A percentile compares a stretch with the other conserved stretches of the same genome.
These are phyloP conservation scores for Chloroceryle aenea DNA, from an alignment of 2,113 vertebrate species.

Conservation along the genomic window DNA sequence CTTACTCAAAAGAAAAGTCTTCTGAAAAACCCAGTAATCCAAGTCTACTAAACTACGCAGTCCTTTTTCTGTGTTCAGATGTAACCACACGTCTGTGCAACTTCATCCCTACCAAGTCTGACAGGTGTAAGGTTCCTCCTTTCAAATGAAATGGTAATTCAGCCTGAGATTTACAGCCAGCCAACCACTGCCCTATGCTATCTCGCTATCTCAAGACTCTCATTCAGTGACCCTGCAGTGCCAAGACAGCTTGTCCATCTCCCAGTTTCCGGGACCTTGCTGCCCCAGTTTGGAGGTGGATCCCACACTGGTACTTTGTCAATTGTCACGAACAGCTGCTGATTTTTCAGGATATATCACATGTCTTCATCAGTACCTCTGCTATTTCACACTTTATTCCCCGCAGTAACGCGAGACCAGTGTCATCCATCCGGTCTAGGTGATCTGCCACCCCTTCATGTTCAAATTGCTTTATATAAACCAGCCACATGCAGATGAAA, in stretches of 20 bases:
- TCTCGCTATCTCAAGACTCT: neutral
- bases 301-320: neutral
- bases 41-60: neutral
- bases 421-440: slow-evolving; percentile 32
- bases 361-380: neutral
- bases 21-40: neutral
- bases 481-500: neutral
- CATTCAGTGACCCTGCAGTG: neutral
- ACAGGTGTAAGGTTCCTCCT: neutral
- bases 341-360: slow-evolving; percentile 25
- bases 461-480: neutral
- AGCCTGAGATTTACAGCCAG: fast-evolving
- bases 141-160: neutral
- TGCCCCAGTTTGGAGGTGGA: neutral
- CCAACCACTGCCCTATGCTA: fast-evolving
- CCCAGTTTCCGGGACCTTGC: neutral
- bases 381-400: slow-evolving; percentile 49
- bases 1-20: neutral
- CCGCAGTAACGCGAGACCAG: neutral
- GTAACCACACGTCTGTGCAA: neutral
- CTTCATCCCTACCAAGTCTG: neutral
- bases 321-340: slow-evolving; percentile 26
- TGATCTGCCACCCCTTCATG: neutral
- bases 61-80: neutral
- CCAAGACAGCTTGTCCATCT: neutral